Evolutionary conservation across 2,888 invertebrate genomes (phyloP).

Genomic region (Cecidostiba fungosa): DNA sequence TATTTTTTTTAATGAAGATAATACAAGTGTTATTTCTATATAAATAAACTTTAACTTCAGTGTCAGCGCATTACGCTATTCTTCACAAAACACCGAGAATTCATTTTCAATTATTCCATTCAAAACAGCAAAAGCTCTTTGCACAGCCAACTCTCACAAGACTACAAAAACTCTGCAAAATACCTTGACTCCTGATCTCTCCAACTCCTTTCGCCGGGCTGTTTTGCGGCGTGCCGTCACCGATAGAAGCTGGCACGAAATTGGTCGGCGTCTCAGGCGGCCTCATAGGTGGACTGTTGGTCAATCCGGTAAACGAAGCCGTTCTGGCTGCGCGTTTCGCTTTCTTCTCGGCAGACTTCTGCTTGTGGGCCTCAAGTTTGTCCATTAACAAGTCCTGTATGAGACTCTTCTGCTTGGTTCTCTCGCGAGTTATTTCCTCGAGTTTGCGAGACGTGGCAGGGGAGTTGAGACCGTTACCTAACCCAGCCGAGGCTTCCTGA

Average conservation of each 20-base stretch:
- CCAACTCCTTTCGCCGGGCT: not conserved
- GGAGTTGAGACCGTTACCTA: slow-evolving; percentile 73
- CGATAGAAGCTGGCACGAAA: slow-evolving; percentile 21
- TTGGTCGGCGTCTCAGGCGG: slow-evolving; percentile 48
- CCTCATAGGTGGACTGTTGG: slow-evolving; percentile 52
- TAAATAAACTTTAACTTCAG: not conserved
- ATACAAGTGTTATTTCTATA: not conserved
- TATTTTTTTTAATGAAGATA: not conserved
- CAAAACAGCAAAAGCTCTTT: not conserved
- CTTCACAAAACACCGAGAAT: not conserved
- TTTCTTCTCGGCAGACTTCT: slow-evolving; percentile 84
- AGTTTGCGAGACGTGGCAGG: slow-evolving; percentile 85
- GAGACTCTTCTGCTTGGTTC: slow-evolving; percentile 91
- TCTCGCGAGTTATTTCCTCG: slow-evolving; percentile 89
- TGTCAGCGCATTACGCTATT: not conserved
- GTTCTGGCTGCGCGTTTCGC: slow-evolving; percentile 84
- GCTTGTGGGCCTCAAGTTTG: slow-evolving; percentile 86
- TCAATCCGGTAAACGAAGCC: slow-evolving; percentile 77
- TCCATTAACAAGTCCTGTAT: slow-evolving; percentile 92
- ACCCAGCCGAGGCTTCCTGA: not conserved
- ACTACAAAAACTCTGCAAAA: not conserved
- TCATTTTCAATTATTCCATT: not conserved
- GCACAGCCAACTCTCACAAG: not conserved
- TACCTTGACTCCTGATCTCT: not conserved
- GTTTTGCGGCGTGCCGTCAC: not conserved